phyloP scores from a whole-genome alignment of 1,140 invertebrate genomes.

The Eriocheir sinensis region DNA sequence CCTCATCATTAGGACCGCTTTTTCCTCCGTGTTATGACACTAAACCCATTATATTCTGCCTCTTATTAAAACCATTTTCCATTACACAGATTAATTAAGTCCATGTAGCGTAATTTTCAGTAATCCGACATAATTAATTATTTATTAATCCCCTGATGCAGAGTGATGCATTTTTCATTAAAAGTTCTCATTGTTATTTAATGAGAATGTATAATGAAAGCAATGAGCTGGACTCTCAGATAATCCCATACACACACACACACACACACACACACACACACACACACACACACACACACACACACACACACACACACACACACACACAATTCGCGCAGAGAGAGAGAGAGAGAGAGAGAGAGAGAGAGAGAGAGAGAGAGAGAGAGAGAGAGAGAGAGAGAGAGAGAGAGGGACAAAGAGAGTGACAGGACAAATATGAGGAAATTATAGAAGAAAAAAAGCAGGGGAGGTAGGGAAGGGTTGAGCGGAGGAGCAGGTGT shows the following conservation, averaged over 20 bases:
- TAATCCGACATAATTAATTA: conserved; percentile 58
- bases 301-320: too few relatives aligned
- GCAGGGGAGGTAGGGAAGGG: not conserved
- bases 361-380: not conserved
- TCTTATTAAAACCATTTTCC: conserved; percentile 41
- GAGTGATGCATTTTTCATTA: conserved; percentile 55
- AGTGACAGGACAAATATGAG: not conserved
- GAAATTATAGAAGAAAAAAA: not conserved
- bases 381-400: not conserved
- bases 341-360: not conserved
- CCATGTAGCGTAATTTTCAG: conserved; percentile 54
- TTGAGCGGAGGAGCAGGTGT: not conserved
- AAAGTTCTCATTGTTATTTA: conserved; percentile 52
- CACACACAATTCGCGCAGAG: too few relatives aligned
- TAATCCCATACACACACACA: conserved; percentile 12
- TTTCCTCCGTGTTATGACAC: conserved; percentile 4
- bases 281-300: too few relatives aligned
- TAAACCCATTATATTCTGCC: conserved; percentile 21
- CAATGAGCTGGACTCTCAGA: conserved; percentile 32
- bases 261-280: too few relatives aligned
- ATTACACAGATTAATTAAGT: conserved; percentile 61
- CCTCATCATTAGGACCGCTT: not conserved
- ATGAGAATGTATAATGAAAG: conserved; percentile 49
- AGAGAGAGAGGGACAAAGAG: not conserved
- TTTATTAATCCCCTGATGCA: conserved; percentile 41